Conservation (phyloP, 2,797 vertebrate species). For the Gadopsis marmoratus region DNA sequence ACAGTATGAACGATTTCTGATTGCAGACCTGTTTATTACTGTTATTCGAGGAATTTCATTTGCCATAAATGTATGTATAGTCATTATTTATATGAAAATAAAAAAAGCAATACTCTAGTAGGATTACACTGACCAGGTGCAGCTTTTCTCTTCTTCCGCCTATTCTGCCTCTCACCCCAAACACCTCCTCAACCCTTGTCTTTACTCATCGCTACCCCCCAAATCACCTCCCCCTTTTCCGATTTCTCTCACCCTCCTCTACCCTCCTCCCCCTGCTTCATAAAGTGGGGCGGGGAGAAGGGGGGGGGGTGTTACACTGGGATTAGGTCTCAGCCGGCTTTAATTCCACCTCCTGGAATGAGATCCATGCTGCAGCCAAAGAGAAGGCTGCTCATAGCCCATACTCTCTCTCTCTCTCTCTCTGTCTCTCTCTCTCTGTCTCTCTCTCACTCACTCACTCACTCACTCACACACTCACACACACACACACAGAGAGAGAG, state of each 20-base stretch:
- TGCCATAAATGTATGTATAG: not conserved
- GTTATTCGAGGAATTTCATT: not conserved
- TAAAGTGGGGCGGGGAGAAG: slow-evolving; percentile 44
- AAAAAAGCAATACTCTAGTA: not conserved
- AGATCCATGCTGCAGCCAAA: slow-evolving; percentile 67
- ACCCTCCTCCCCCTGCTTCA: slow-evolving; percentile 45
- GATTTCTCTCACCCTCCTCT: slow-evolving; percentile 40
- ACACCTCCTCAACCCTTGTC: slow-evolving; percentile 7
- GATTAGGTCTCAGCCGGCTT: slow-evolving; percentile 79
- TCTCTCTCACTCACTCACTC: too few species aligned
- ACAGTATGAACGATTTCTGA: not conserved
- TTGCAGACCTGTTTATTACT: not conserved
- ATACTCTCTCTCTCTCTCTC: not conserved
- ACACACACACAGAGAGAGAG: not conserved
- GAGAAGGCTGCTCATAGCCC: slow-evolving; percentile 54
- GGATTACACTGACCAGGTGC: not conserved
- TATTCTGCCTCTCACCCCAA: slow-evolving; percentile 2
- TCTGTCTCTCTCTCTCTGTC: too few species aligned
- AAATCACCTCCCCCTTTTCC: slow-evolving; percentile 40
- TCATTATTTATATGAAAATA: slow-evolving; percentile 7
- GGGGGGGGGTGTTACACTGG: slow-evolving; percentile 62
- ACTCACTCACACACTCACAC: slow-evolving; percentile 31
- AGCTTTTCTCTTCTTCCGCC: not conserved
- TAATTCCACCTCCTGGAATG: slow-evolving; percentile 79
- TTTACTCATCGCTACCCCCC: slow-evolving; percentile 34